Evolutionary conservation across 2,888 invertebrate genomes (phyloP), one percentile per base, ranked within the genome.

Genomic region (Dryobotodes eremita): DNA sequence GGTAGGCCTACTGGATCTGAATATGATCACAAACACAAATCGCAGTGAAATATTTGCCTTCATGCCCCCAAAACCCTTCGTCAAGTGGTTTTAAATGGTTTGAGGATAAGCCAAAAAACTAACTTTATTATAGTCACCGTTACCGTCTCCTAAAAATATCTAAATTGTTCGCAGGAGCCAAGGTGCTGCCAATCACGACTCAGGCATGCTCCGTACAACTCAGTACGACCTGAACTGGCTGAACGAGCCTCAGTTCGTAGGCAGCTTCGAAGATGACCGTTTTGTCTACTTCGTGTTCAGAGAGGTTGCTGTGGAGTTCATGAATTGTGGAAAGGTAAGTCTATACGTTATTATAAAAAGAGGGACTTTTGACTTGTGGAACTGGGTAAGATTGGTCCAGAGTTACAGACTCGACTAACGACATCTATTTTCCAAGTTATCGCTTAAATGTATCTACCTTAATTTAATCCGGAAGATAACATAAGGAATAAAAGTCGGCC

Each of bases 181-280:
- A 26, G 96, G 96, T 0, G 95, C 95, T 5, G 93, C 95, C 0
- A 78, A 89, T 1, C 96, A 94, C 2, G 95, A 96, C 55, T 93
- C 94, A 1, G 95, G 94, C 59, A 97, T 97, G 81, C 97, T 98
- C 10, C 97, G 98, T 64, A 98, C 98, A 0, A 97, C 98, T 71
- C 98, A 98, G 91, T 98, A 98, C 91, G 98, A 99, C 92, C 97
- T 98, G 89, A 98, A 98, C 92, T 99, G 99, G 98, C 96, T 99
- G 69, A 99, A 99, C 93, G 98, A 99, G 89, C 99, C 99, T 0
- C 98, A 99, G 92, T 99, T 99, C 92, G 98, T 99, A 68, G 99
- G 98, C 61, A 98, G 98, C 80, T 99, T 99, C 92, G 99, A 99
- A 93, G 98, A 98, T 61, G 98, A 98, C 71, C 97, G 98, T 89